Evolutionary conservation across 1,140 invertebrate species (phyloP), one percentile per base, ranked within the genome.

Genomic region (Pseudomyrmex gracilis): DNA sequence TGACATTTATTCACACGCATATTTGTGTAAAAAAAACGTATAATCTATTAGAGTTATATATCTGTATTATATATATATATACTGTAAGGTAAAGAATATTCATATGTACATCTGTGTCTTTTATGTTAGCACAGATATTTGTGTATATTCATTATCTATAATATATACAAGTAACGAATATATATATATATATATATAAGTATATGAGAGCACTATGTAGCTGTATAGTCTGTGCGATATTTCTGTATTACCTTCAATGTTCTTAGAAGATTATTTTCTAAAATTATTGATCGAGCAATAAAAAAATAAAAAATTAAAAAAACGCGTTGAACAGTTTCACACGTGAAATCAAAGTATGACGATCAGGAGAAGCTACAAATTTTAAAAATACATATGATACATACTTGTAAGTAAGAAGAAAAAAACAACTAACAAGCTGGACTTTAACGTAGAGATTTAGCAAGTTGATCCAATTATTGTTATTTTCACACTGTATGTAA

Each of bases 341-440:
- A 61, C 73, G 15, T 70, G 67, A 20, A 78, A 78, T 78, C 64
- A 78, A 78, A 78, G 63, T 47, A 24, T 57, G 43, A 68, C 9
- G 64, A 7, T 78, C 74, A 80, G 70, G 24, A 83, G 49, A 53
- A 57, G 53, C 58, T 71, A 76, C 20, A n/a, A 86, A 86, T 49
- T 82, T 34, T 7, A 34, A 66, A 70, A 87, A 83, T 70, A 85
- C 12, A 84, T 24, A 73, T 53, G 34, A 57, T 68, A 85, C 67
- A 51, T 17, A 78, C 60, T 61, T 87, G 34, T 80, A 34, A 34
- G 4, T 68, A 47, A 51, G 10, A 2, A 71, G 61, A 82, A 53
- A 74, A 51, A 15, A 60, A 45, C 9, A 49, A 34, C 5, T 34
- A 34, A 34, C 7, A 34, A 73, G 47, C 10, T 74, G 58, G 47